Conservation (phyloP, 2,888 invertebrate genomes). For the Volucella inflata region DNA sequence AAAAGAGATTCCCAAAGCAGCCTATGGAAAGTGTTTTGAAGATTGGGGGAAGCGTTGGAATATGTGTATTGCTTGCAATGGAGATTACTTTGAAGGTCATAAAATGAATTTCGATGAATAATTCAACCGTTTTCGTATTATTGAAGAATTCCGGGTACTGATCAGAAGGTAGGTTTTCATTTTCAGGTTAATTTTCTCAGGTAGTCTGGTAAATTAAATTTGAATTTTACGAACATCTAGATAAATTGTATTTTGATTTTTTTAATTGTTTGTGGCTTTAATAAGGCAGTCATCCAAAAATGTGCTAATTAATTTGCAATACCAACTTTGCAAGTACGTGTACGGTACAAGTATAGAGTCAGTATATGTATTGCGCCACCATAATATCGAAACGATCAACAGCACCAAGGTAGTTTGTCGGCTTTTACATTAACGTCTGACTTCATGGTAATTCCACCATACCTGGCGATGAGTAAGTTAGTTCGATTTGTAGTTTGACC, state of each 20-base stretch:
- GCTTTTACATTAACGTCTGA: background rate
- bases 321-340: constrained; percentile 28
- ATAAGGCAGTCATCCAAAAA: constrained; percentile 37
- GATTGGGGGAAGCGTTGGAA: too few species aligned
- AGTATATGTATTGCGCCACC: constrained; percentile 2
- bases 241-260: constrained; percentile 25
- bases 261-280: constrained; percentile 30
- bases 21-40: too few species aligned
- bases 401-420: background rate
- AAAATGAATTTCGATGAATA: too few species aligned
- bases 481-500: constrained; percentile 21
- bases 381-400: constrained; percentile 25
- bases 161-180: too few species aligned
- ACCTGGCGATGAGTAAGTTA: constrained; percentile 9
- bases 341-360: constrained; percentile 21
- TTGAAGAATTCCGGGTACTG: too few species aligned
- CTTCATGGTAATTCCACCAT: constrained; percentile 24
- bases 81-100: too few species aligned
- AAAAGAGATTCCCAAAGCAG: too few species aligned
- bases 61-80: too few species aligned
- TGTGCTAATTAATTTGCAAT: constrained; percentile 8
- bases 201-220: constrained; percentile 7
- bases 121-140: too few species aligned
- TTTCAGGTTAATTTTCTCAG: background rate
- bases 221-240: constrained; percentile 12